Base-by-base conservation (phyloP, 2,797 vertebrate genomes). In the Rhyacichthys aspro region DNA sequence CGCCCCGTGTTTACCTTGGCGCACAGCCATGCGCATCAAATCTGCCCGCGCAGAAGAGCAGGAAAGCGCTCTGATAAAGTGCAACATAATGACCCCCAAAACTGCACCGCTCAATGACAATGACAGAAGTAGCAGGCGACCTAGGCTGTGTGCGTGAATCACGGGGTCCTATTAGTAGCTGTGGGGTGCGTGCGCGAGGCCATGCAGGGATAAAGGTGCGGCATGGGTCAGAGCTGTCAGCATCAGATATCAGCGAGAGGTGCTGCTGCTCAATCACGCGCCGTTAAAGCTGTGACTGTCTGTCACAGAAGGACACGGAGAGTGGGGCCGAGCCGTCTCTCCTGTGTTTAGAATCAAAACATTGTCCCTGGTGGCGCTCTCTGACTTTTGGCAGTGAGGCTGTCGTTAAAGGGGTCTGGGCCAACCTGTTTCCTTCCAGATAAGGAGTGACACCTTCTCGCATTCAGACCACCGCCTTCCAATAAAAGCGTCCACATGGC, bases 401-500 rank as follows among this genome's bases (percentile, higher is more conserved):
- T 67, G 67, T 15, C 52, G 58, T 72, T 76, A 49, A 47, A 44
- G 62, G 62, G 46, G 28, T 46, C 55, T 76, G 68, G 67, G 47
- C 71, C 67, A 81, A 85, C 70, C 81, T 85, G 87, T 82, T 87
- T 88, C 89, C 87, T 75, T 59, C 73, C 71, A 78, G 88, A 90
- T 89, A 89, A 90, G 78, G 47, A 70, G 49, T 56, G 58, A 71
- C 79, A 84, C 75, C 62, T 69, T 67, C 50, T 50, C 62, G 46
- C 43, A 48, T 42, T 66, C 43, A 58, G 60, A 58, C 53, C 36
- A 59, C 59, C 45, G 19, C 17, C 50, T 53, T 37, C 53, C 43
- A 3, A 8, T 0, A 46, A 14, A 23, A 47, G 49, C 44, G n/a
- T n/a, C 15, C 38, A 54, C 54, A 63, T 41, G 67, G 7, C 55